Percentiles rank a stretch among this genome's conserved stretches.
Evolutionary conservation across 1,140 invertebrate species (phyloP).

Genomic region (Megalonaias nervosa): DNA sequence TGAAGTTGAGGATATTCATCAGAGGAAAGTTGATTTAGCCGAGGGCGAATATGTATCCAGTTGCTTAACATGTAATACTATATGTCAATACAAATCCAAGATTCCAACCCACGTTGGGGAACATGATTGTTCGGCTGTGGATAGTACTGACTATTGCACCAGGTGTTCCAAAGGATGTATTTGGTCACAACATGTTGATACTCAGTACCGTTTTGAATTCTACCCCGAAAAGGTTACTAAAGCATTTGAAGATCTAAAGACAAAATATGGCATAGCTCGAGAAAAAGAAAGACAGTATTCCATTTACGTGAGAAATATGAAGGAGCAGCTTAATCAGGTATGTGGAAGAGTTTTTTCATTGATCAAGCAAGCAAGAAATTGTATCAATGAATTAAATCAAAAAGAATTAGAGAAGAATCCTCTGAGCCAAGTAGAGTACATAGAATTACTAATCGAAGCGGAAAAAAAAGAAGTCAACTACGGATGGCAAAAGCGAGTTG

Average conservation of each 20-base stretch:
- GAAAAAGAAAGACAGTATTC: constrained; percentile 20
- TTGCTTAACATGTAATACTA: constrained; percentile 30
- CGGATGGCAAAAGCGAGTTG: constrained; percentile 6
- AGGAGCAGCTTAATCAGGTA: constrained; percentile 15
- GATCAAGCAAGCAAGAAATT: constrained; percentile 4
- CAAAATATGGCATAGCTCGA: constrained; percentile 15
- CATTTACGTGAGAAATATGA: constrained; percentile 19
- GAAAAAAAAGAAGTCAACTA: constrained; percentile 10
- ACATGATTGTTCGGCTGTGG: constrained; percentile 5
- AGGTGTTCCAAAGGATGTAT: constrained; percentile 16
- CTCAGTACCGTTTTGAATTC: constrained; percentile 10
- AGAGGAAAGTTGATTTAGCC: neutral
- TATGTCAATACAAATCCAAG: constrained; percentile 29
- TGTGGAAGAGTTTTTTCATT: neutral
- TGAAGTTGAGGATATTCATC: constrained; percentile 12
- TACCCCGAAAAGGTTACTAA: constrained; percentile 4
- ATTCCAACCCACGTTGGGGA: constrained; percentile 3
- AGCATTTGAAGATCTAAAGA: constrained; percentile 6
- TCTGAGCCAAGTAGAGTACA: constrained; percentile 20
- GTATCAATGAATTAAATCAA: constrained; percentile 18
- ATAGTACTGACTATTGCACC: constrained; percentile 13
- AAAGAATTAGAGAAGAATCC: constrained; percentile 23
- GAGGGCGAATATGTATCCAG: constrained; percentile 26
- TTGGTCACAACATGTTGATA: constrained; percentile 22
- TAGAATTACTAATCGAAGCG: constrained; percentile 24